A percentile compares a stretch with the other conserved stretches of the same genome.
Evolutionary conservation across 2,113 vertebrate genomes (phyloP).

Genomic region (Percopsis transmontana): DNA sequence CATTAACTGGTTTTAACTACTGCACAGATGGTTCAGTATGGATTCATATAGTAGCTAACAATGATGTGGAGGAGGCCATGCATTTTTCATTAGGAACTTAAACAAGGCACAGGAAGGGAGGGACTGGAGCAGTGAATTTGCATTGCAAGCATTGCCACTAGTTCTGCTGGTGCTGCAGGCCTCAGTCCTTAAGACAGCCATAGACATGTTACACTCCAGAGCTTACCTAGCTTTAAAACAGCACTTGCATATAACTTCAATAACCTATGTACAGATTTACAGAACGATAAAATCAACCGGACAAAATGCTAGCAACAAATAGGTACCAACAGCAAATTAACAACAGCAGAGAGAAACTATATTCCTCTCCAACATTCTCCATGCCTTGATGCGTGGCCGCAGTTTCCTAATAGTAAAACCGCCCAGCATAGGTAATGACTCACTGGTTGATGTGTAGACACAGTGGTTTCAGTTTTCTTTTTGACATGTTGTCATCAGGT

Average conservation of each 20-base stretch:
- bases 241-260: constrained; percentile 58
- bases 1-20: constrained; percentile 48
- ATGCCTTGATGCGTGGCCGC: constrained; percentile 31
- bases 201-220: constrained; percentile 53
- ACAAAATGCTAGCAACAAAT: constrained; percentile 55
- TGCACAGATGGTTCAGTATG: constrained; percentile 46
- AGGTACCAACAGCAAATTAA: constrained; percentile 48
- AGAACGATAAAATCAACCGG: constrained; percentile 55
- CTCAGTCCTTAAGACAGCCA: constrained; percentile 51
- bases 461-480: constrained; percentile 48
- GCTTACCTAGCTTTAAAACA: constrained; percentile 49
- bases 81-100: constrained; percentile 74
- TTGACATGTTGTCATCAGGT: constrained; percentile 47
- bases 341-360: constrained; percentile 46
- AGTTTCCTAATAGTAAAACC: constrained; percentile 25
- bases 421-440: constrained; percentile 40
- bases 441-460: constrained; percentile 52
- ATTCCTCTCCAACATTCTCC: constrained; percentile 26
- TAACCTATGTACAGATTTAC: constrained; percentile 69
- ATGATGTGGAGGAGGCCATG: constrained; percentile 70
- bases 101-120: constrained; percentile 80
- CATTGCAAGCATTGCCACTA: constrained; percentile 70
- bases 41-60: constrained; percentile 56
- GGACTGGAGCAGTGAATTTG: constrained; percentile 69
- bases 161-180: constrained; percentile 57